Conservation (phyloP, 2,888 invertebrate species). For the Perizoma flavofasciatum region DNA sequence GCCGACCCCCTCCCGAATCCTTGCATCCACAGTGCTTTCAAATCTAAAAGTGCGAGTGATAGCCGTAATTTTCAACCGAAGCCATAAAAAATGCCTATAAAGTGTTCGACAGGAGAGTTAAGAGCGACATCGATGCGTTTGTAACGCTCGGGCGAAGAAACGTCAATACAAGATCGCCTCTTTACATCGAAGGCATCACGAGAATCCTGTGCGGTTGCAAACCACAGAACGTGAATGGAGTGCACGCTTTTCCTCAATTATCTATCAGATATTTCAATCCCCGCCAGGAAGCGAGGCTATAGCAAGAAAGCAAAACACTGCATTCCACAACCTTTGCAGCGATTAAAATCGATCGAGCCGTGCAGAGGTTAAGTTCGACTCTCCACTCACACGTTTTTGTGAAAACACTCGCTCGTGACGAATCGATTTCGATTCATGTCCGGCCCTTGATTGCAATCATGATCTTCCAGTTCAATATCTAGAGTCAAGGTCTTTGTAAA, state of each 20-base stretch:
- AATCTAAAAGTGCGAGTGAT: conserved; percentile 50
- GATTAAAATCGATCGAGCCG: conserved; percentile 38
- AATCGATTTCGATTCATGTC: conserved; percentile 35
- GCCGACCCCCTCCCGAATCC: conserved; percentile 24
- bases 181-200: conserved; percentile 42
- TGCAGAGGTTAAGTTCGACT: conserved; percentile 36
- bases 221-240: conserved; percentile 26
- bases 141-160: conserved; percentile 60
- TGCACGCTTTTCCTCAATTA: conserved; percentile 29
- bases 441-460: conserved; percentile 15
- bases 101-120: conserved; percentile 61
- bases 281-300: conserved; percentile 20
- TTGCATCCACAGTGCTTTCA: conserved; percentile 28
- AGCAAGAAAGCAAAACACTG: conserved; percentile 36
- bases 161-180: conserved; percentile 65
- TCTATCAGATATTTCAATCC: conserved; percentile 25
- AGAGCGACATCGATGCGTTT: conserved; percentile 59
- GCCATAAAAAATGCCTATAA: conserved; percentile 62
- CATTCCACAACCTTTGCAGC: conserved; percentile 37
- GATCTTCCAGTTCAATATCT: conserved; percentile 14
- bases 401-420: conserved; percentile 28
- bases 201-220: conserved; percentile 16
- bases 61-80: conserved; percentile 57
- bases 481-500: conserved; percentile 18
- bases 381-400: conserved; percentile 24